phyloP scores from a whole-genome alignment of 2,797 vertebrate species.

The Lindbergichthys nudifrons region DNA sequence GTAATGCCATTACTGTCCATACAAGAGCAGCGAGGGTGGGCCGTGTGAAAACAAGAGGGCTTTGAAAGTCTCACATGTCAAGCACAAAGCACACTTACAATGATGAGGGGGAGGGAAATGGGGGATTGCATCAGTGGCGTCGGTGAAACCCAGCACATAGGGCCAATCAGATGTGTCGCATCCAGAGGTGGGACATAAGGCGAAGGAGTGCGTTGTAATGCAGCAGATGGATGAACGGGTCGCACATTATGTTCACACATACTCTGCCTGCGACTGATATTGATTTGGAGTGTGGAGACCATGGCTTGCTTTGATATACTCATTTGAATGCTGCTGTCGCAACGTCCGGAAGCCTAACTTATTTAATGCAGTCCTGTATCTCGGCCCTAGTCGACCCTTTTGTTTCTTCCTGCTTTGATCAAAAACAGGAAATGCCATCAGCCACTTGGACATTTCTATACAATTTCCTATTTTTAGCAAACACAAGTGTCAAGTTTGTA shows the following conservation, averaged over 20 bases:
- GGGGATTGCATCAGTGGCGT: background rate
- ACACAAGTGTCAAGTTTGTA: constrained; percentile 1
- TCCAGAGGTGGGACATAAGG: constrained; percentile 44
- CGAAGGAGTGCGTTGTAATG: constrained; percentile 23
- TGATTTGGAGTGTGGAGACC: constrained; percentile 42
- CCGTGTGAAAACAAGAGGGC: constrained; percentile 35
- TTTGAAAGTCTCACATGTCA: constrained; percentile 50
- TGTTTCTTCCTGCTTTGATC: constrained; percentile 19
- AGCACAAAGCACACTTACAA: constrained; percentile 29
- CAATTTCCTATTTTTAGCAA: constrained; percentile 3
- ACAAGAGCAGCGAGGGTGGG: constrained; percentile 34
- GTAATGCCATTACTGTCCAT: constrained; percentile 66
- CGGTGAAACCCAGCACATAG: background rate
- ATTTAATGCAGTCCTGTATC: background rate
- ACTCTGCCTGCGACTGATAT: constrained; percentile 37
- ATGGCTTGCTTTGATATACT: constrained; percentile 29
- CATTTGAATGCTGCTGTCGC: constrained; percentile 46
- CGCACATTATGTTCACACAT: constrained; percentile 60
- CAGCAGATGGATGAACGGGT: constrained; percentile 37
- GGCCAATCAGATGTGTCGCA: constrained; percentile 17
- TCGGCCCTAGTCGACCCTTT: background rate
- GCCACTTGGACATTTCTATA: constrained; percentile 19
- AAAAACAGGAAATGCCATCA: constrained; percentile 10
- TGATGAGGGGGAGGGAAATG: constrained; percentile 20
- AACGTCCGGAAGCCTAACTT: constrained; percentile 11